phyloP scores from a whole-genome alignment of 2,797 vertebrate genomes.

The Melanotaenia nigrans region DNA sequence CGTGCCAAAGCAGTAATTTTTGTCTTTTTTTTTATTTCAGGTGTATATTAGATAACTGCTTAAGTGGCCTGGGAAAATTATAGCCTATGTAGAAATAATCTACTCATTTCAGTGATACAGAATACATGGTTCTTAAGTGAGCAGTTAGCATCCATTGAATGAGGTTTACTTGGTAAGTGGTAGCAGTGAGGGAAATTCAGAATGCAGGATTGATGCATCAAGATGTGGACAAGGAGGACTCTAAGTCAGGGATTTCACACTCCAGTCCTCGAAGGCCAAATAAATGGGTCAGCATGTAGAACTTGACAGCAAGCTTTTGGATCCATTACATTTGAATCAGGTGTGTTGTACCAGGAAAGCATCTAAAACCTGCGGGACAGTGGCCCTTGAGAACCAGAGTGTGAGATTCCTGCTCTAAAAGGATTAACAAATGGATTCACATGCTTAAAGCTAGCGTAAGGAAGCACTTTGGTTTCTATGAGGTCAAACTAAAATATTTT shows the following conservation, averaged over 20 bases:
- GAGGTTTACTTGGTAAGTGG: constrained; percentile 31
- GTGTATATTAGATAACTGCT: constrained; percentile 17
- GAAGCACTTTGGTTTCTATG: background rate
- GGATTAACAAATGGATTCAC: background rate
- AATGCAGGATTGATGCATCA: background rate
- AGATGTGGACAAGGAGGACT: background rate
- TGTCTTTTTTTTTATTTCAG: constrained; percentile 11
- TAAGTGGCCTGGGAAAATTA: constrained; percentile 2
- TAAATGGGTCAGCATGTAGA: too few species aligned
- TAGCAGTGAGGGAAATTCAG: background rate
- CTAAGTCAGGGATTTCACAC: background rate
- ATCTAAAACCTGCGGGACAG: too few species aligned
- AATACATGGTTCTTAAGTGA: constrained; percentile 30
- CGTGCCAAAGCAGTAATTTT: background rate
- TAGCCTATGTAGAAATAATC: constrained; percentile 27
- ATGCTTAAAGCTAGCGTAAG: background rate
- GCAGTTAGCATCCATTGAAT: constrained; percentile 42
- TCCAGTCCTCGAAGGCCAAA: background rate
- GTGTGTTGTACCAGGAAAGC: background rate
- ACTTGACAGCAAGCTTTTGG: too few species aligned
- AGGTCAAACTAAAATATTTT: background rate
- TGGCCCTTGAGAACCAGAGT: background rate
- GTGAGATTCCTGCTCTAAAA: background rate
- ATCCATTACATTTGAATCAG: too few species aligned
- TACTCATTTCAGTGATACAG: constrained; percentile 39